Base-by-base conservation (phyloP, 2,113 vertebrate species). In the Grammomys surdaster region DNA sequence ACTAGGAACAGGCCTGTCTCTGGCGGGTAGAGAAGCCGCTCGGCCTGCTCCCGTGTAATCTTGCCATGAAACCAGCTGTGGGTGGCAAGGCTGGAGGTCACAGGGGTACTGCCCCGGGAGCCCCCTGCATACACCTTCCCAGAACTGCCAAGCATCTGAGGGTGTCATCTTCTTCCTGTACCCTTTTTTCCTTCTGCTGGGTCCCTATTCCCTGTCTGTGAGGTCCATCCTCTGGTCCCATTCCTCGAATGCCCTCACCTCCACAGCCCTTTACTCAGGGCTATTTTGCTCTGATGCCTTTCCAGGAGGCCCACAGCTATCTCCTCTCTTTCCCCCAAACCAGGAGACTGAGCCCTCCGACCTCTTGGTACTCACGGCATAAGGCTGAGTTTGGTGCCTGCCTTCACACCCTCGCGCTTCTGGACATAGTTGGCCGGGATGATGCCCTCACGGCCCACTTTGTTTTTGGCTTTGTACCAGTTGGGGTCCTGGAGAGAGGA, bases 391-490 rank as follows among this genome's bases (percentile, higher is more conserved):
- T 99, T 99, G 92, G 99, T 99, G 12, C 99, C 99, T 0, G 98
- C 98, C 97, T 99, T 99, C 86, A 99, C 99, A 7, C 99, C 99
- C 98, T 99, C 99, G 87, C 99, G 98, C 95, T 99, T 99, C 98
- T 99, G 99, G 31, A 99, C 99, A 1, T 99, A 99, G 98, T 99
- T 99, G 63, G 99, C 99, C 0, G 99, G 99, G 92, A 99, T 99
- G 92, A 99, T 99, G 67, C 99, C 99, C 96, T 99, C 99, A 8
- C 97, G 98, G 90, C 99, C 99, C 65, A 99, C 98, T 87, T 99
- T 98, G 98, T 99, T 99, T 98, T 99, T 99, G 14, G 99, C 99
- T 98, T 99, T 99, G 99, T 99, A 99, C 99, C 99, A 99, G 95
- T 99, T 99, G 96, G 99, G 99, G 95, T 99, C 99, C 99, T 99